Evolutionary conservation across 2,888 invertebrate genomes (phyloP), one percentile per base, ranked within the genome.

Genomic region (Meteorus colon): DNA sequence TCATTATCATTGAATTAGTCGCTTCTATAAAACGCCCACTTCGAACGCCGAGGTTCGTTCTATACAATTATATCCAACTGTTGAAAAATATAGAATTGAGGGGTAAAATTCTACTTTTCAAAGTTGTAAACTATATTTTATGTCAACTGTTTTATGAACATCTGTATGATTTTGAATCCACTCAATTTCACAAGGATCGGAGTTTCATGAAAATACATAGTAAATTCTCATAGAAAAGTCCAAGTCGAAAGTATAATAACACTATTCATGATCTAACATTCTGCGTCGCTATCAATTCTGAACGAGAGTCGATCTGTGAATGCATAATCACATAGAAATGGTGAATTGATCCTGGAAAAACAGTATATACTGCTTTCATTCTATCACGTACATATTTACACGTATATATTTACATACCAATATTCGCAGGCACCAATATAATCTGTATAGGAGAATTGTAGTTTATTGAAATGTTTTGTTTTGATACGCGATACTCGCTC

Each of bases 21-120:
- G 69, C 6, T 59, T 55, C 51, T 75, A 65, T 69, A 70, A 68
- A 68, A 75, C 31, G 77, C 76, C 73, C 62, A 78, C 67, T 69
- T 74, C 76, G 78, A 81, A 79, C 78, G 77, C 78, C 73, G 78
- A 81, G 73, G 79, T 75, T 59, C 45, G 55, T 24, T 51, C 51
- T 4, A 6, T 14, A 31, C 4, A 31, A 29, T 63, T 14, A 2
- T n/a, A 65, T 24, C 48, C 66, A 8, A 45, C 29, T 27, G 29
- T 14, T 59, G 77, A 19, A 63, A 55, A 75, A 70, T 71, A 67
- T 74, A 41, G 2, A 65, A 75, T 75, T 73, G 66, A 67, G 65
- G 37, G 48, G 19, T 6, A 41, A 12, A 41, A 29, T 37, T 45
- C 27, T 19, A 29, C 14, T 29, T 55, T 48, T n/a, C 19, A 4